Percentiles rank a stretch among this genome's conserved stretches.
These are phyloP conservation scores for Protonemura montana DNA, from an alignment of 2,888 invertebrate species.

Conservation along the genomic window DNA sequence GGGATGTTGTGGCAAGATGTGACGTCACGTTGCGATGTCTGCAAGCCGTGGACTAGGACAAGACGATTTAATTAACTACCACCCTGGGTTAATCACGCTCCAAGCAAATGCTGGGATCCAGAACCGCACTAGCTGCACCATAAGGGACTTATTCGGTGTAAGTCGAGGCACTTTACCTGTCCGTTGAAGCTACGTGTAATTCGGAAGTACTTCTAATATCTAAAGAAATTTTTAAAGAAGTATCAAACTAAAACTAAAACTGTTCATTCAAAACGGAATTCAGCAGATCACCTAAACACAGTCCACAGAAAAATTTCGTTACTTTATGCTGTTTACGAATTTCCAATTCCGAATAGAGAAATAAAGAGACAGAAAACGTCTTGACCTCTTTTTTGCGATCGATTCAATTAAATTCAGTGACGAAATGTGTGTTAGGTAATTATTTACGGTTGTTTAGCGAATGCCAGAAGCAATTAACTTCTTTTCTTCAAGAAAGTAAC, in stretches of 20 bases:
- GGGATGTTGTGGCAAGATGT: not conserved
- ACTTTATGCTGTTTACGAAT: not conserved
- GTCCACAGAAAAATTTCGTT: not conserved
- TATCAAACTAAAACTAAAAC: too few relatives aligned
- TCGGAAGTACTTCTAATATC: too few relatives aligned
- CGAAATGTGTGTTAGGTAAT: not conserved
- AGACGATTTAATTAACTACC: not conserved
- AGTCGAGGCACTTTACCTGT: too few relatives aligned
- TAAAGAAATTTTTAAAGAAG: too few relatives aligned
- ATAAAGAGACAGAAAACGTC: not conserved
- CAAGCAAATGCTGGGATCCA: too few relatives aligned
- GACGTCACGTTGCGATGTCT: not conserved
- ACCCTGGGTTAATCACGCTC: not conserved
- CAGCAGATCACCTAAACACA: not conserved
- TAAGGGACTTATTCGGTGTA: too few relatives aligned
- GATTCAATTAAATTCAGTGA: not conserved
- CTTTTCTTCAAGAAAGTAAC: not conserved
- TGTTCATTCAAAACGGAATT: too few relatives aligned
- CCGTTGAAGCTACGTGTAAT: too few relatives aligned
- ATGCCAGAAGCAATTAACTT: not conserved
- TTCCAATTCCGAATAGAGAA: not conserved
- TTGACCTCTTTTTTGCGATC: too few relatives aligned
- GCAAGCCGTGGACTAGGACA: not conserved
- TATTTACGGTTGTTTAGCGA: not conserved
- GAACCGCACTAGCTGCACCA: too few relatives aligned